Evolutionary conservation across 2,113 vertebrate genomes (phyloP).

Genomic region (Mola mola): DNA sequence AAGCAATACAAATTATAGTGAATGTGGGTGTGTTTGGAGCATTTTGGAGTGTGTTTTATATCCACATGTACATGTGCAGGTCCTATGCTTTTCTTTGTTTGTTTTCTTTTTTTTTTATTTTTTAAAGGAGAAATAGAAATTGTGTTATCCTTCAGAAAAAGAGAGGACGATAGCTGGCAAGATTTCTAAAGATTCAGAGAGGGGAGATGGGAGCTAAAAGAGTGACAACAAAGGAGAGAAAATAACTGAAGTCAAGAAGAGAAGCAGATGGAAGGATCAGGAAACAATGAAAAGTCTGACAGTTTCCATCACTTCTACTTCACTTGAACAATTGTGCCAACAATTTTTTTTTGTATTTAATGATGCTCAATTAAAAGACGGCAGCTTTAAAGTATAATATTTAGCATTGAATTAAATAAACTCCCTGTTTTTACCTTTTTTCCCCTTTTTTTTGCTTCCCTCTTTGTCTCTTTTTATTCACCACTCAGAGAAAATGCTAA

Average conservation of each 20-base stretch:
- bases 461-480: background rate
- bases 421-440: background rate
- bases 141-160: slow-evolving; percentile 17
- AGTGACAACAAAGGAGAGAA: slow-evolving; percentile 32
- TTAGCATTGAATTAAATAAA: background rate
- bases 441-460: background rate
- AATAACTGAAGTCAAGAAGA: slow-evolving; percentile 31
- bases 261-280: slow-evolving; percentile 32
- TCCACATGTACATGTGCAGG: too few species aligned
- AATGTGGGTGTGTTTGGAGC: too few species aligned
- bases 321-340: slow-evolving; percentile 11
- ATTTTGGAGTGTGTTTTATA: too few species aligned
- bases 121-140: slow-evolving; percentile 1
- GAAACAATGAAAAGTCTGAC: slow-evolving; percentile 14
- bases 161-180: slow-evolving; percentile 20
- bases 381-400: background rate
- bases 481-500: background rate
- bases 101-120: too few species aligned
- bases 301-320: slow-evolving; percentile 16
- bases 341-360: slow-evolving; percentile 1
- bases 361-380: background rate
- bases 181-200: slow-evolving; percentile 26
- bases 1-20: too few species aligned
- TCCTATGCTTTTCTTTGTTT: too few species aligned
- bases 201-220: too few species aligned